Base-by-base conservation (phyloP, 1,140 invertebrate species). In the Drosophila paulistorum region DNA sequence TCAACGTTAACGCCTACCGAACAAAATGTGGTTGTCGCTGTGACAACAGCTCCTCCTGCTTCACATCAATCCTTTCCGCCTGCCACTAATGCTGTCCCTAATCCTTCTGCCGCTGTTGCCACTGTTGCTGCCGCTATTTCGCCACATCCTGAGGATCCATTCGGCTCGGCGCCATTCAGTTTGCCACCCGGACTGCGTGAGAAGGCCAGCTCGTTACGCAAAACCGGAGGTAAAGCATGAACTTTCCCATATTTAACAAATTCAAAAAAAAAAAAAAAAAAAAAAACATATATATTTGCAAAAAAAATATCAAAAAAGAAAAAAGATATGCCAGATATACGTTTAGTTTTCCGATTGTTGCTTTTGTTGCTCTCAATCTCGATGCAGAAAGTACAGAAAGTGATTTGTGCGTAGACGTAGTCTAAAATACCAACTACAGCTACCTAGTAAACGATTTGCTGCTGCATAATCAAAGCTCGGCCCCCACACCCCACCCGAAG, bases 91-190 rank as follows among this genome's bases (percentile, higher is more conserved):
- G 93, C 94, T 37, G 94, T 70, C n/a, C 41, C 33, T 30, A 60
- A 13, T 10, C 4, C 54, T 17, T 20, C 62, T 11, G 54, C 55
- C 7, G 42, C 64, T 54, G 14, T 64, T 11, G 69, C 64, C n/a
- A 26, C 61, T 9, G 45, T 61, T 35, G 60, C 66, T 11, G 64
- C 23, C 13, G 64, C 72, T 17, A 69, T 89, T 2, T 84, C 81
- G 10, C 84, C 82, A 7, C 58, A 82, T 69, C 79, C 82, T 26
- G 95, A 96, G 81, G 96, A 97, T 93, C 96, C 96, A 51, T 97
- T 97, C 89, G 94, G 95, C 84, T 95, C 95, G 76, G 96, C 96
- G 67, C 96, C 96, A 41, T 97, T 97, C 90, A 96, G 94, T 92
- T 94, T 95, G 92, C 95, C 95, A 87, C 90, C 92, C 64, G 94